Percentiles rank a stretch among this genome's conserved stretches.
These are phyloP conservation scores for Ophthalmolycus amberensis DNA, from an alignment of 2,113 vertebrate species.

Conservation along the genomic window DNA sequence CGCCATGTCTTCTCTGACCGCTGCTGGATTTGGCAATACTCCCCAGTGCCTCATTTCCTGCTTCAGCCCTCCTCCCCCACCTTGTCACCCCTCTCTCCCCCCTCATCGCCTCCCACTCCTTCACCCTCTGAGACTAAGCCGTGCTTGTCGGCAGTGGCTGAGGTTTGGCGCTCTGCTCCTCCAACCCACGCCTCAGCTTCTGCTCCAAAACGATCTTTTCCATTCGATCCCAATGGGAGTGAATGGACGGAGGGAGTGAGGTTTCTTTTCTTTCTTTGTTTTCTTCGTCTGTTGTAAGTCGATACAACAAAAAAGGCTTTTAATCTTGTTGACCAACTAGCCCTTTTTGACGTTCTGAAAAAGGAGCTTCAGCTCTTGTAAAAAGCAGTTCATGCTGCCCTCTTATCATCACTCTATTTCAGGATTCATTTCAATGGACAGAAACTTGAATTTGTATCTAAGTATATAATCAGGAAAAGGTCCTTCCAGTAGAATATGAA, in stretches of 20 bases:
- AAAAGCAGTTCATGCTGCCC: slow-evolving; percentile 19
- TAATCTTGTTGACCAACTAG: slow-evolving; percentile 44
- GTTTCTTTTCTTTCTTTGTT: slow-evolving; percentile 1
- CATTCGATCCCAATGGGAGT: slow-evolving; percentile 51
- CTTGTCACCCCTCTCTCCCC: slow-evolving; percentile 40
- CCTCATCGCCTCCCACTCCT: slow-evolving; percentile 55
- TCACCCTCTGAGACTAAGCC: slow-evolving; percentile 69
- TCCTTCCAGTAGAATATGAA: not conserved
- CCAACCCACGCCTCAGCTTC: slow-evolving; percentile 75
- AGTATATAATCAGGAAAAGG: not conserved
- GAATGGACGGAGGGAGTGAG: slow-evolving; percentile 30
- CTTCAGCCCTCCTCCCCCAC: slow-evolving; percentile 38
- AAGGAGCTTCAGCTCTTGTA: slow-evolving; percentile 6
- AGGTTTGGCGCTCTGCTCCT: slow-evolving; percentile 72
- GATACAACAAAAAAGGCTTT: slow-evolving; percentile 32
- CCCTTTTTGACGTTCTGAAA: slow-evolving; percentile 19
- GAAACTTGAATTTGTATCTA: too few relatives aligned
- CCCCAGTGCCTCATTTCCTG: slow-evolving; percentile 76
- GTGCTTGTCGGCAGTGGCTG: slow-evolving; percentile 68
- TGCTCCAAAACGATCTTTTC: slow-evolving; percentile 72
- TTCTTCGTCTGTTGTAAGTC: slow-evolving; percentile 4
- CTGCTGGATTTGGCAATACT: slow-evolving; percentile 70
- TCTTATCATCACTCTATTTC: slow-evolving; percentile 29
- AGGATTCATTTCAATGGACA: slow-evolving; percentile 2
- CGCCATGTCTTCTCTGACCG: slow-evolving; percentile 38